Conservation (phyloP, 2,888 invertebrate species). For the Amphimallon solstitiale region DNA sequence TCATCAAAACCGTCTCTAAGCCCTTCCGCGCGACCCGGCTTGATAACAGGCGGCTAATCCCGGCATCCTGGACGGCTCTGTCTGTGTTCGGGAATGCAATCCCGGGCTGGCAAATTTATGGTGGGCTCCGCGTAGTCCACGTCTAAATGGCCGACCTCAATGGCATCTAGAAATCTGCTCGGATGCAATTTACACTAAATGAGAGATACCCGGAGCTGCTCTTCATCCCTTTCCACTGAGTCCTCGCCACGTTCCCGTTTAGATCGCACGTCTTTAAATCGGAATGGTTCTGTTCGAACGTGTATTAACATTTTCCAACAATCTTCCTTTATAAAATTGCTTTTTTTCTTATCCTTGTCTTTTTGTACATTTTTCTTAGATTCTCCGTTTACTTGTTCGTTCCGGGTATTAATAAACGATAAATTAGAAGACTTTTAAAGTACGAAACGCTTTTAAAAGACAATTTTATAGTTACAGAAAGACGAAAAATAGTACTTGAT, state of each 20-base stretch:
- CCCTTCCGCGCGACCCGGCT: slow-evolving; percentile 41
- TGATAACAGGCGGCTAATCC: slow-evolving; percentile 60
- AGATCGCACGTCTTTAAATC: background rate
- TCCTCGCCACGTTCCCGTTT: too few species aligned
- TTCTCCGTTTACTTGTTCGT: background rate
- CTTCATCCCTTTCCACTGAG: too few species aligned
- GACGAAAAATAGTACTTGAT: too few species aligned
- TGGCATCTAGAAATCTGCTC: slow-evolving; percentile 51
- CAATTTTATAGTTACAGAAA: too few species aligned
- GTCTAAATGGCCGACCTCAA: slow-evolving; percentile 54
- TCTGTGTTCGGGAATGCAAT: slow-evolving; percentile 56
- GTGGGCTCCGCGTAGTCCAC: slow-evolving; percentile 48
- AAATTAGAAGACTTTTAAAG: too few species aligned
- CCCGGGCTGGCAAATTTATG: slow-evolving; percentile 56
- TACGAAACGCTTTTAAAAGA: too few species aligned
- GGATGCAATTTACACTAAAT: slow-evolving; percentile 44
- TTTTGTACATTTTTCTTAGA: background rate
- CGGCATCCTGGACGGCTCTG: slow-evolving; percentile 44
- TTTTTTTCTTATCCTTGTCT: background rate
- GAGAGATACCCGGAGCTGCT: slow-evolving; percentile 25
- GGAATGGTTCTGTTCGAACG: background rate
- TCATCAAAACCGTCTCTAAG: slow-evolving; percentile 58
- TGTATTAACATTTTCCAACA: background rate
- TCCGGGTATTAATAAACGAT: too few species aligned
- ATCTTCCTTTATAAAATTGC: background rate